These are phyloP conservation scores for Platysteira castanea DNA, from an alignment of 2,113 vertebrate genomes.

Conservation along the genomic window DNA sequence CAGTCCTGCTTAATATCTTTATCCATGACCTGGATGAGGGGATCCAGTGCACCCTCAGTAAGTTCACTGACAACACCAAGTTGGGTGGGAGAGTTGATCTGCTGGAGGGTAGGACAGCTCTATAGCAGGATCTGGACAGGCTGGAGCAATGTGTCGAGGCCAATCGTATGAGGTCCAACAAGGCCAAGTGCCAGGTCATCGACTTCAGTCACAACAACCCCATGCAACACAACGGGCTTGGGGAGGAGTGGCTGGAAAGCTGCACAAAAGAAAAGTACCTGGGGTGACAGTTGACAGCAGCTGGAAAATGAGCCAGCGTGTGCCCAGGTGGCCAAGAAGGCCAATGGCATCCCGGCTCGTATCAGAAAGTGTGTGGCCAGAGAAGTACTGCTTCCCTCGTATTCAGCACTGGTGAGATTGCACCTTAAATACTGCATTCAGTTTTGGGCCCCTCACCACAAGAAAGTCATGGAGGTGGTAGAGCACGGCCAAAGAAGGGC, in stretches of 20 bases:
- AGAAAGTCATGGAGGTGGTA: not conserved
- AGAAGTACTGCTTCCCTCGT: not conserved
- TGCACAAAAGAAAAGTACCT: not conserved
- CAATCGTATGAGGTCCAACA: not conserved
- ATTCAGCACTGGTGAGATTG: not conserved
- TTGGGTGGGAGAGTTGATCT: not conserved
- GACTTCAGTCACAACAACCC: not conserved
- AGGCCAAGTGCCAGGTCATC: not conserved
- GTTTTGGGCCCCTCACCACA: not conserved
- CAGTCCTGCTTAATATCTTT: not conserved
- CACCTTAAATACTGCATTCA: not conserved
- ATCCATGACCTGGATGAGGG: not conserved
- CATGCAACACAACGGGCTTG: not conserved
- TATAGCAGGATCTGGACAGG: not conserved
- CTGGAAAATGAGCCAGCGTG: not conserved
- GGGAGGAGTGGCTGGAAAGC: not conserved
- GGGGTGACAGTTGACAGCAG: not conserved
- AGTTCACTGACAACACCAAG: not conserved
- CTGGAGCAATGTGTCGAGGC: not conserved
- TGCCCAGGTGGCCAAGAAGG: not conserved
- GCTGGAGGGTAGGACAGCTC: not conserved
- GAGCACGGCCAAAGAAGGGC: not conserved
- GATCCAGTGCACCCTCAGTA: not conserved
- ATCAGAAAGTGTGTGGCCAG: not conserved
- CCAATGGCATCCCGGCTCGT: not conserved